phyloP scores from a whole-genome alignment of 2,797 vertebrate species.

The Melopsittacus undulatus region DNA sequence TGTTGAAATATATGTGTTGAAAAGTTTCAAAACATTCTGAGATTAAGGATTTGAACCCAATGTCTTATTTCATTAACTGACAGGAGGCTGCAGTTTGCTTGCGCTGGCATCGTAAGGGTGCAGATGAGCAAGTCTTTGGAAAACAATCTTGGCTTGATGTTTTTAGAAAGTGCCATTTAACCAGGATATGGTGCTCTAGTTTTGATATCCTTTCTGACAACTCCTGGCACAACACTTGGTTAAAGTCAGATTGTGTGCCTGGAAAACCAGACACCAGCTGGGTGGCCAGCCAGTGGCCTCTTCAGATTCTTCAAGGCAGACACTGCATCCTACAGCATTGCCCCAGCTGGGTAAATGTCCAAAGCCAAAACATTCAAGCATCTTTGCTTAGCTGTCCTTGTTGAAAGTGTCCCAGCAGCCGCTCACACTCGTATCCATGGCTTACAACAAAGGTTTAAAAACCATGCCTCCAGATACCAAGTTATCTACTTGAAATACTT shows the following conservation, averaged over 20 bases:
- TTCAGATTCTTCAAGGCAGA: neutral
- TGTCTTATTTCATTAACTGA: neutral
- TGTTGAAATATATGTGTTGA: neutral
- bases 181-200: neutral
- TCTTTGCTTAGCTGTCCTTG: neutral
- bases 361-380: neutral
- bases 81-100: neutral
- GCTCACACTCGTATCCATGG: neutral
- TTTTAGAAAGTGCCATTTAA: constrained; percentile 13
- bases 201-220: neutral
- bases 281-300: neutral
- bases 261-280: neutral
- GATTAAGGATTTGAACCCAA: neutral
- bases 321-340: neutral
- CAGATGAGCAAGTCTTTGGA: neutral
- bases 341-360: neutral
- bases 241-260: neutral
- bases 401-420: neutral
- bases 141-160: neutral
- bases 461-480: neutral
- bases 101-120: neutral
- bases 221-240: neutral
- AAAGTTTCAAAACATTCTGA: neutral
- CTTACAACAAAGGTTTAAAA: neutral
- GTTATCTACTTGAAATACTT: neutral